Percentiles rank a stretch among this genome's conserved stretches.
Evolutionary conservation across 2,113 vertebrate genomes (phyloP).

Genomic region (Halcyon senegalensis): DNA sequence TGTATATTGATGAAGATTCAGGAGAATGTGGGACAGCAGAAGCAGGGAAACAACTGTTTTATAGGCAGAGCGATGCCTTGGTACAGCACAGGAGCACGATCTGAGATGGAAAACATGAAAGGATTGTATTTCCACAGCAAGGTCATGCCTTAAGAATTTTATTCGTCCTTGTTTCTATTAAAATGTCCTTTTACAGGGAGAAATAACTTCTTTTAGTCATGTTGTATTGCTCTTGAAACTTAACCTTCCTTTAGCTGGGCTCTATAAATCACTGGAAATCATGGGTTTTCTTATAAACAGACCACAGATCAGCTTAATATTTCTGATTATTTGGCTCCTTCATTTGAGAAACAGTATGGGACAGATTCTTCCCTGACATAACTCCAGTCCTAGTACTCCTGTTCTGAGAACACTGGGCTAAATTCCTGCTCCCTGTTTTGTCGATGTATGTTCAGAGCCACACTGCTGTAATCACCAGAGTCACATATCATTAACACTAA

Average conservation of each 20-base stretch:
- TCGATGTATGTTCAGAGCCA: neutral
- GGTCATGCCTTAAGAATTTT: neutral
- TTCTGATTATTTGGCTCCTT: neutral
- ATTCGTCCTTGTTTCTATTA: neutral
- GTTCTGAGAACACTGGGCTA: neutral
- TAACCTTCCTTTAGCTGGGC: neutral
- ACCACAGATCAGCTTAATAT: conserved; percentile 7
- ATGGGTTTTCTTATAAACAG: conserved; percentile 11
- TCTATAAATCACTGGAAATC: conserved; percentile 8
- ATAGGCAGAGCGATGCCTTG: neutral
- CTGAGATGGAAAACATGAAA: conserved; percentile 12
- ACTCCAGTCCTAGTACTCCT: neutral
- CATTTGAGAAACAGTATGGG: neutral
- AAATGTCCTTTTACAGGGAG: conserved; percentile 8
- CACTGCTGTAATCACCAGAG: neutral
- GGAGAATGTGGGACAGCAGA: neutral
- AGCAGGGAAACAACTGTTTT: neutral
- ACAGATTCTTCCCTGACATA: neutral
- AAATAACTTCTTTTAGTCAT: neutral
- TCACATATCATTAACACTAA: neutral
- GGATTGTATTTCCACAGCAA: conserved; percentile 12
- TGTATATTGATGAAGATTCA: neutral
- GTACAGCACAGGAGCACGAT: neutral
- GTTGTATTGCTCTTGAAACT: conserved; percentile 10
- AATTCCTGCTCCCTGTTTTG: neutral